Conservation (phyloP, 2,888 invertebrate species). For the Drosophila ustulata region DNA sequence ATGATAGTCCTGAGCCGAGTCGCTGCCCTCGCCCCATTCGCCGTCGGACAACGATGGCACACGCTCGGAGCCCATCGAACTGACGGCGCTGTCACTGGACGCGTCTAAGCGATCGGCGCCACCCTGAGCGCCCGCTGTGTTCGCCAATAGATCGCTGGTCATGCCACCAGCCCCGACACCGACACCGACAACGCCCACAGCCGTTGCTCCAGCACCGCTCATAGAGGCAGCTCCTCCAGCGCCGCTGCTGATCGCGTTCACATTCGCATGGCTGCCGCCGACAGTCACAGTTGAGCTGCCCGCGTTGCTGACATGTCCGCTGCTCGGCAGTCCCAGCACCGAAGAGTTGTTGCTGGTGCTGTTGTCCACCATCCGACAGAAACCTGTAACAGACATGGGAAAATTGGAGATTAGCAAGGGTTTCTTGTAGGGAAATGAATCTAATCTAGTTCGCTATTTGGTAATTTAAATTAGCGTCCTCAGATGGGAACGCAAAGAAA, state of each 20-base stretch:
- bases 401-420: background rate
- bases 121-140: conserved; percentile 79
- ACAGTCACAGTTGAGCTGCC: conserved; percentile 61
- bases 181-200: conserved; percentile 74
- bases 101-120: conserved; percentile 91
- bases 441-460: background rate
- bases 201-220: conserved; percentile 47
- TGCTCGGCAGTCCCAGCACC: conserved; percentile 77
- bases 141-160: conserved; percentile 77
- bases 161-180: conserved; percentile 78
- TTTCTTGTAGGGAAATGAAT: background rate
- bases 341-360: conserved; percentile 85
- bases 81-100: conserved; percentile 95
- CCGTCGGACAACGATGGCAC: conserved; percentile 95
- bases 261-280: conserved; percentile 61
- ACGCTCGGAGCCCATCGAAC: conserved; percentile 96
- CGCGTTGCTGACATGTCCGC: conserved; percentile 77
- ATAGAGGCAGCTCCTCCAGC: conserved; percentile 54
- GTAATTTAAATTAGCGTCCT: too few species aligned
- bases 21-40: conserved; percentile 96
- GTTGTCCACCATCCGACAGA: conserved; percentile 93
- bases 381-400: conserved; percentile 87
- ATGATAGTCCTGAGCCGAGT: conserved; percentile 93
- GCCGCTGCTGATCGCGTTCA: conserved; percentile 40
- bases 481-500: background rate